Conservation (phyloP, 2,113 vertebrate genomes). For the Antigone vipio region DNA sequence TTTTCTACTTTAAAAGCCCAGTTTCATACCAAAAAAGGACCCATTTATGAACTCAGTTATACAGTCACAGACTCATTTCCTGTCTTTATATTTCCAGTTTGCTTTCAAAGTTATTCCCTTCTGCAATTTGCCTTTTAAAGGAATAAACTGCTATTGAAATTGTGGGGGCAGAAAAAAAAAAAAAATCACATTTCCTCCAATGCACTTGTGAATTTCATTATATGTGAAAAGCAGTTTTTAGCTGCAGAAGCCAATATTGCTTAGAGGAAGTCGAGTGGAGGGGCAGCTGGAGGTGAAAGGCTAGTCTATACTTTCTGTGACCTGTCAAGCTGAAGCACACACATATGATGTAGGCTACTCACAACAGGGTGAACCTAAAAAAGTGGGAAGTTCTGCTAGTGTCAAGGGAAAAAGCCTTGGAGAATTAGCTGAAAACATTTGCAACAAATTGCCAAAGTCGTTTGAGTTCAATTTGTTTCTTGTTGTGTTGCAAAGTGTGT, state of each 20-base stretch:
- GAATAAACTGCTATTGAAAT: conserved; percentile 67
- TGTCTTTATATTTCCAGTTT: conserved; percentile 72
- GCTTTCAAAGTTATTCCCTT: conserved; percentile 68
- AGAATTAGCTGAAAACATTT: conserved; percentile 35
- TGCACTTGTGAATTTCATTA: conserved; percentile 69
- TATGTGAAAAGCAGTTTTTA: conserved; percentile 65
- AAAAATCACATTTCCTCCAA: conserved; percentile 59
- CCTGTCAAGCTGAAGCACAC: conserved; percentile 36
- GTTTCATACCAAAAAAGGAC: conserved; percentile 65
- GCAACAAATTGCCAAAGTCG: not conserved
- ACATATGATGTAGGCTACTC: not conserved
- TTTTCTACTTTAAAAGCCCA: conserved; percentile 65
- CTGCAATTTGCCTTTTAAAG: conserved; percentile 68
- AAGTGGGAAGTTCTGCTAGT: conserved; percentile 13
- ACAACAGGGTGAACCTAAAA: not conserved
- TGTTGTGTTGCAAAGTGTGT: not conserved
- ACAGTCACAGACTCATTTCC: conserved; percentile 71
- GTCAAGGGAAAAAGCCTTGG: conserved; percentile 6
- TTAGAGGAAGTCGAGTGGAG: conserved; percentile 54
- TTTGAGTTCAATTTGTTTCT: conserved; percentile 28
- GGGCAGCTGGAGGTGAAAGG: conserved; percentile 62
- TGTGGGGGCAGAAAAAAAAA: conserved; percentile 34
- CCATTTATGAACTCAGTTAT: conserved; percentile 69
- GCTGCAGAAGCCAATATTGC: conserved; percentile 55
- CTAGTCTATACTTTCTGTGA: conserved; percentile 62